Conservation (phyloP, 2,797 vertebrate genomes). For the Phoebastria nigripes region DNA sequence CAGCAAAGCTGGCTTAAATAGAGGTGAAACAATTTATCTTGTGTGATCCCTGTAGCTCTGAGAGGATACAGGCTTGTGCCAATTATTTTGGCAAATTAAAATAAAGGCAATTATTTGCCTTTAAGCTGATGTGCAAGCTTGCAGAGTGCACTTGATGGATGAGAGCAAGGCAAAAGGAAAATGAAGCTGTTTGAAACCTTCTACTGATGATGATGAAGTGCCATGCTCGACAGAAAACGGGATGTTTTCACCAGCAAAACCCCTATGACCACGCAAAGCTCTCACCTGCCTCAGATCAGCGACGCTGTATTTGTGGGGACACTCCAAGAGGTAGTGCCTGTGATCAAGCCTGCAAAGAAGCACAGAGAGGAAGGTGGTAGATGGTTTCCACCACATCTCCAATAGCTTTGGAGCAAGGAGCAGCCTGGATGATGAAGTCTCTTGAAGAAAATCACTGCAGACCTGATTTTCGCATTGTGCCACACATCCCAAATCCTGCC, state of each 20-base stretch:
- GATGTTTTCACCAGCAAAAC: background rate
- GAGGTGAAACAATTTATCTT: background rate
- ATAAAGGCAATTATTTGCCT: background rate
- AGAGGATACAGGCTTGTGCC: background rate
- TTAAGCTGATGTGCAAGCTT: too few relatives aligned
- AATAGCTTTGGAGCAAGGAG: background rate
- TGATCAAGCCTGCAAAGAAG: conserved; percentile 81
- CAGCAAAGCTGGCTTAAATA: background rate
- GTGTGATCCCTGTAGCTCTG: fast-evolving
- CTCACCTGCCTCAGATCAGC: conserved; percentile 80
- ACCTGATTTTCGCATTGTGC: background rate
- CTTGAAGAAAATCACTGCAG: background rate
- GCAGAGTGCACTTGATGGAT: fast-evolving
- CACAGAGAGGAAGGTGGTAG: background rate
- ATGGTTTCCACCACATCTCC: background rate
- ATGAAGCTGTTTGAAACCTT: background rate
- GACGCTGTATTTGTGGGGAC: conserved; percentile 88
- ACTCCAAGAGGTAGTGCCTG: conserved; percentile 88
- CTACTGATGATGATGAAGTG: background rate
- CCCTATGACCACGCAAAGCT: background rate
- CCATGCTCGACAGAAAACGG: fast-evolving
- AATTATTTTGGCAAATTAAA: background rate
- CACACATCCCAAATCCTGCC: background rate
- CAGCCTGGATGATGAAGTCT: background rate
- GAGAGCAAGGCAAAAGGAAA: background rate